These are phyloP conservation scores for Chalcis sispes DNA, from an alignment of 2,888 invertebrate genomes.

Conservation along the genomic window DNA sequence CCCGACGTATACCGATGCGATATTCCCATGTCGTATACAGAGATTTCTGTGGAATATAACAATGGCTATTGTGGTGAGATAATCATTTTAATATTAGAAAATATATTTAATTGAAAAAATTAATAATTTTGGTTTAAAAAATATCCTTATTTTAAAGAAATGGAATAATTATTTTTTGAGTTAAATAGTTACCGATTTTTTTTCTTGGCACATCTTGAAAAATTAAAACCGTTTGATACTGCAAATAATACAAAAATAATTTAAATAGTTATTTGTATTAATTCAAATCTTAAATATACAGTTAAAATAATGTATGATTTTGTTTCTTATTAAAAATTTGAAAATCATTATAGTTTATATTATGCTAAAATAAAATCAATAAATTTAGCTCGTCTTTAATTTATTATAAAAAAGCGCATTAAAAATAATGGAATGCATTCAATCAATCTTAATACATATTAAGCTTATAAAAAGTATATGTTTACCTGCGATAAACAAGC, in stretches of 20 bases:
- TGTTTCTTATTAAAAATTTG: too few species aligned
- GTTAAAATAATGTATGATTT: too few species aligned
- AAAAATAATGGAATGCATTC: too few species aligned
- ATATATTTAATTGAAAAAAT: neutral
- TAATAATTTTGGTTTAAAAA: too few species aligned
- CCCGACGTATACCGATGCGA: constrained; percentile 83
- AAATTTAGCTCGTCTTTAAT: too few species aligned
- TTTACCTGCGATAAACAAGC: constrained; percentile 82
- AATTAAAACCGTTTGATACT: constrained; percentile 81
- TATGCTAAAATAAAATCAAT: too few species aligned
- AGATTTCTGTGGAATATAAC: constrained; percentile 5
- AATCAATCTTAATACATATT: too few species aligned
- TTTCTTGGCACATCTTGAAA: constrained; percentile 13
- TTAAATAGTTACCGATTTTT: constrained; percentile 4
- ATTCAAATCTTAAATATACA: too few species aligned
- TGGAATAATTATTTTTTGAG: constrained; percentile 7
- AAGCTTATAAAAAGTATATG: too few species aligned
- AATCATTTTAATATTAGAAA: neutral
- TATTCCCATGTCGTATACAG: constrained; percentile 80
- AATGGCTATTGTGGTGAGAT: neutral
- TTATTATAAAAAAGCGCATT: too few species aligned
- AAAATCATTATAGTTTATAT: too few species aligned
- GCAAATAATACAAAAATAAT: constrained; percentile 48
- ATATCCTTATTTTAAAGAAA: neutral
- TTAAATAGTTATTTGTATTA: neutral